Base-by-base conservation (phyloP, 2,113 vertebrate species). In the Lipotes vexillifer region DNA sequence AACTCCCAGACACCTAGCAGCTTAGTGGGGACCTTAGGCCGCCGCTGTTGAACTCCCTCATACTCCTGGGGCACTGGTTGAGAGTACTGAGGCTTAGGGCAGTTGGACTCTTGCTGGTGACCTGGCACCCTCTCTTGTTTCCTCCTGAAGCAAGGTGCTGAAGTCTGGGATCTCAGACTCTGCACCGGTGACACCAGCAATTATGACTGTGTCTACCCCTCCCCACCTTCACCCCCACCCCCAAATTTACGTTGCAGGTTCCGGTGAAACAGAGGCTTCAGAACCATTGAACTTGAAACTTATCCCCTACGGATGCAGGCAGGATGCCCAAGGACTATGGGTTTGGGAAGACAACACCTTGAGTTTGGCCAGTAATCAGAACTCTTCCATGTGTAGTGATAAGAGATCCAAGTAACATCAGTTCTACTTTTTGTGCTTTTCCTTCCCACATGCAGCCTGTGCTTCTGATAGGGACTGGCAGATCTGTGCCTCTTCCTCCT, bases 231-330 rank as follows among this genome's bases (percentile, higher is more conserved):
- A 85, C 11, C 44, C 21, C 74, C 87, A 77, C 8, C 44, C 9
- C 5, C 74, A 49, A 77, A 66, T 97, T 97, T 86, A 72, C 90
- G 72, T 95, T 97, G 85, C 91, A 92, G 69, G 72, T 97, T 97
- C 77, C 94, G 95, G 57, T 92, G 93, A 96, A 97, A 78, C 96
- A 97, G 94, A 97, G 68, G 86, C 87, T 95, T 97, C 71, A 80
- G 92, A 98, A 97, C 46, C 59, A 57, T 59, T 94, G 95, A 91
- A 96, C 82, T 97, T 97, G 93, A 93, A 94, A 94, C 88, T 95
- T 84, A 96, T 29, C 36, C 69, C 33, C 8, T 86, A 92, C 23
- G 49, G 85, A 85, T 93, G 44, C 90, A 96, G 93, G 80, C 78
- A 74, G 94, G 52, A 88, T 96, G 86, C 77, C 74, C 65, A 66